Conservation (phyloP, 2,888 invertebrate species). For the Neoaliturus tenellus region DNA sequence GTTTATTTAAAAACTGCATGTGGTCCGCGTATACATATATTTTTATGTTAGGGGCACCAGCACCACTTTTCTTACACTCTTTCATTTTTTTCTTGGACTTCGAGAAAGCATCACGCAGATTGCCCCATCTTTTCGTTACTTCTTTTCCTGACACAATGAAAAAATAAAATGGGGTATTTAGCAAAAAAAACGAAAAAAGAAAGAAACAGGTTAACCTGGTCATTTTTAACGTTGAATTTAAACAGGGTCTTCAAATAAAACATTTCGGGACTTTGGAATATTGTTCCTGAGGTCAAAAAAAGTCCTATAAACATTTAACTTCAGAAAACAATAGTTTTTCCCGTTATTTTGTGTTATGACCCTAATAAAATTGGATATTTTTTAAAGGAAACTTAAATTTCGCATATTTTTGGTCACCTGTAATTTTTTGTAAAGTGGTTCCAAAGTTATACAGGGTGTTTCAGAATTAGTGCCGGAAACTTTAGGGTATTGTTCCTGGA, state of each 20-base stretch:
- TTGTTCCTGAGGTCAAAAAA: not conserved
- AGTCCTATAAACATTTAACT: too few species aligned
- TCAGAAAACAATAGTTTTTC: too few species aligned
- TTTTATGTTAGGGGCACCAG: conserved; percentile 54
- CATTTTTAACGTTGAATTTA: not conserved
- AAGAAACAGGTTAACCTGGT: not conserved
- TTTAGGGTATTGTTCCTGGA: too few species aligned
- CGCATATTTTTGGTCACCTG: too few species aligned
- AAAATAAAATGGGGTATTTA: not conserved
- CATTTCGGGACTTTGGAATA: not conserved
- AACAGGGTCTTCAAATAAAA: not conserved
- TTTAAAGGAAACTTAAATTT: too few species aligned
- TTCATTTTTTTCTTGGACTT: conserved; percentile 44
- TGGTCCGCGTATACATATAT: conserved; percentile 58
- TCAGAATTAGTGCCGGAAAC: too few species aligned
- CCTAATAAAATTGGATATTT: too few species aligned
- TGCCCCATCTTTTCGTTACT: conserved; percentile 55
- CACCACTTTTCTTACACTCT: conserved; percentile 54
- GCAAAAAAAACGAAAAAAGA: not conserved
- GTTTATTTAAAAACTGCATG: conserved; percentile 57
- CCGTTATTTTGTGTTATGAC: too few species aligned
- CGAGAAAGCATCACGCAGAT: conserved; percentile 53
- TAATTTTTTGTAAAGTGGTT: too few species aligned
- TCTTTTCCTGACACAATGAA: conserved; percentile 49
- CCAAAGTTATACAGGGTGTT: too few species aligned